Conservation (phyloP, 1,140 invertebrate species). For the Papilio helenus region DNA sequence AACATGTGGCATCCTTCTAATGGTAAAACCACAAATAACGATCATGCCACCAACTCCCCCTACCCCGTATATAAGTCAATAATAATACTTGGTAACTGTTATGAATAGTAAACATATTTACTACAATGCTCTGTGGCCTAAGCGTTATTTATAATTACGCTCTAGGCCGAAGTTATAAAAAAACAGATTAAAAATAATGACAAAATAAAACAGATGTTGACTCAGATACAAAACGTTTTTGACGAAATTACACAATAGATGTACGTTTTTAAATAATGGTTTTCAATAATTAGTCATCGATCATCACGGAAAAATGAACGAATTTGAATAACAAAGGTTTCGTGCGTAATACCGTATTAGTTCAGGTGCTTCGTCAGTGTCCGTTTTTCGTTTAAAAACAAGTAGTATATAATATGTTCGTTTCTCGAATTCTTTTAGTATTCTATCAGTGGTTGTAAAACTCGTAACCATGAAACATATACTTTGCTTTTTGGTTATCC, state of each 20-base stretch:
- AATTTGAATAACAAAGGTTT: constrained; percentile 32
- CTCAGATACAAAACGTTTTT: not conserved
- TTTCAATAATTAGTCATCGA: constrained; percentile 8
- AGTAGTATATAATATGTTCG: constrained; percentile 16
- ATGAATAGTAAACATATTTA: too few relatives aligned
- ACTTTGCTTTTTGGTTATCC: constrained; percentile 23
- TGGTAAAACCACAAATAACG: not conserved
- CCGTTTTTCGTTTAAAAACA: constrained; percentile 8
- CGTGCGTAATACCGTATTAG: constrained; percentile 32
- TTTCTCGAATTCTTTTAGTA: constrained; percentile 1
- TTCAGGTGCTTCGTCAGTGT: constrained; percentile 22
- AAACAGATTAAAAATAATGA: not conserved
- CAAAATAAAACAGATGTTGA: not conserved
- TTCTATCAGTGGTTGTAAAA: not conserved
- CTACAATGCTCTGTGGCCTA: not conserved
- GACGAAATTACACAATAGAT: not conserved
- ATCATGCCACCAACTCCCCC: too few relatives aligned
- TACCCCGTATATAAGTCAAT: too few relatives aligned
- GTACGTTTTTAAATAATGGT: not conserved
- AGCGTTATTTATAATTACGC: not conserved
- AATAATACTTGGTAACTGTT: too few relatives aligned
- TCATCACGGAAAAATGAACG: not conserved
- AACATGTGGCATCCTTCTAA: too few relatives aligned
- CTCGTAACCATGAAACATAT: not conserved
- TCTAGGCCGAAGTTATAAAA: not conserved